Evolutionary conservation across 2,113 vertebrate genomes (phyloP), one percentile per base, ranked within the genome.

Genomic region (Dromas ardeola): DNA sequence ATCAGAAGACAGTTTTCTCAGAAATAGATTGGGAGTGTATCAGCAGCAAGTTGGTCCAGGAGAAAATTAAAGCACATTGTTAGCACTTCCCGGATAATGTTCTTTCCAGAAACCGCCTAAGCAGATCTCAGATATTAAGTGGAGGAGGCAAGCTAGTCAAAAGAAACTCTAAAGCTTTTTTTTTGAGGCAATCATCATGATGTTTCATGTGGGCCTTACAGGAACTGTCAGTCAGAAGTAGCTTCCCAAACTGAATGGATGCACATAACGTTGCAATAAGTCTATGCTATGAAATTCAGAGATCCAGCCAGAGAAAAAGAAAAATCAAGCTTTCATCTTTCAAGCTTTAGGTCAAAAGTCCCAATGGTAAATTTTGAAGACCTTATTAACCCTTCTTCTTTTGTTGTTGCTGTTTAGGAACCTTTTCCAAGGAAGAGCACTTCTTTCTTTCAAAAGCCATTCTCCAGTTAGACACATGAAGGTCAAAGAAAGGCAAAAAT

Each of bases 51-150:
- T 34, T 11, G 0, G 25, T 89, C 81, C 91, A 94, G 89, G 89
- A 82, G 53, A 85, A 93, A 94, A 96, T 86, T 91, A 61, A 91
- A 90, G 66, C 56, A 34, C 49, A 77, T 85, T 95, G 84, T 94
- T 95, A 94, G 53, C 34, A 25, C 87, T 95, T 93, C 95, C 91
- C 15, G 21, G 72, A 89, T 76, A 87, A 95, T 77, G 61, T 89
- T 86, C 77, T 89, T 96, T 91, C 86, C 70, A 89, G 92, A 86
- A 83, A 26, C 55, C 17, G 42, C 78, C 81, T 95, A 91, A 86
- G 81, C 47, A 88, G 43, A 78, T 74, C 72, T 83, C 86, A 81
- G 86, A 83, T 65, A 81, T 18, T 76, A 72, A 95, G 83, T 73
- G 73, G 86, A 94, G 81, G 77, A 91, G 70, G 74, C 20, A 81